Conservation (phyloP, 2,797 vertebrate species). For the Sternarchorhynchus goeldii region DNA sequence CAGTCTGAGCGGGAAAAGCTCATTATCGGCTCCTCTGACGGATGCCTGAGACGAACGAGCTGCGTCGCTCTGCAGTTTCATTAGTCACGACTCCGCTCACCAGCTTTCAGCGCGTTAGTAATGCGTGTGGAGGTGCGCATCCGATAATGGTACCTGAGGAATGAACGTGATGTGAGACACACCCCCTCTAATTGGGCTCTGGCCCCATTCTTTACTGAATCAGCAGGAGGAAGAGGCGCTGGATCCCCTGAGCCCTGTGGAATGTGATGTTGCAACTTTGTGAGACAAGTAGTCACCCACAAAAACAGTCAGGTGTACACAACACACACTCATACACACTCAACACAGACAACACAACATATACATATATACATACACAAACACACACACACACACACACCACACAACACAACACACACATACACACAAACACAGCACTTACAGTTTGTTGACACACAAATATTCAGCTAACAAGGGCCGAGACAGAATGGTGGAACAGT, state of each 20-base stretch:
- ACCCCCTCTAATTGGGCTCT: slow-evolving; percentile 28
- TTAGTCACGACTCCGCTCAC: slow-evolving; percentile 38
- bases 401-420: slow-evolving; percentile 6
- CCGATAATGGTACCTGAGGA: slow-evolving; percentile 14
- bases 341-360: slow-evolving; percentile 64
- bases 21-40: slow-evolving; percentile 35
- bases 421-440: slow-evolving; percentile 26
- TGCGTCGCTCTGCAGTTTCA: slow-evolving; percentile 17
- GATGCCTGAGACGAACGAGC: slow-evolving; percentile 24
- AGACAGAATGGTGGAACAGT: slow-evolving; percentile 15
- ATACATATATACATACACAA: slow-evolving; percentile 59
- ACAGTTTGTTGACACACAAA: slow-evolving; percentile 19
- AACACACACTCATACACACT: slow-evolving; percentile 27
- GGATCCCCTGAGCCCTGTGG: slow-evolving; percentile 20
- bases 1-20: slow-evolving; percentile 41
- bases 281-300: slow-evolving; percentile 26
- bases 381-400: slow-evolving; percentile 50
- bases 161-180: slow-evolving; percentile 14
- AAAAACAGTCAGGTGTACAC: slow-evolving; percentile 43
- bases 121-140: neutral
- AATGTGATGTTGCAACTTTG: slow-evolving; percentile 45
- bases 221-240: slow-evolving; percentile 28
- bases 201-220: slow-evolving; percentile 22
- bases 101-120: slow-evolving; percentile 28
- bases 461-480: neutral